Conservation (phyloP, 1,140 invertebrate species). For the Epicauta chinensis region DNA sequence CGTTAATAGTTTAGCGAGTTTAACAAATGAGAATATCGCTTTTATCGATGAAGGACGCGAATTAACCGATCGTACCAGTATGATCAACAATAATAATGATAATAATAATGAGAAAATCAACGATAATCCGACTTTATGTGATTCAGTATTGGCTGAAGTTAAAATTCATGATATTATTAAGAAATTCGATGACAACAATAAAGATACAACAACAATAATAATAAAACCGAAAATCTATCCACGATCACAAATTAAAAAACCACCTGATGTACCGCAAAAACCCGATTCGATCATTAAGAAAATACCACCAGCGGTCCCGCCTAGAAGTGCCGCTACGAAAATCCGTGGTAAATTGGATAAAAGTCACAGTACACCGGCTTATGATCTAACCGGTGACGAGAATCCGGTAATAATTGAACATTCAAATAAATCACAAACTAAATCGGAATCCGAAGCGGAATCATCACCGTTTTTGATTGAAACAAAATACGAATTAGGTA, state of each 20-base stretch:
- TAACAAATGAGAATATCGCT: conserved; percentile 33
- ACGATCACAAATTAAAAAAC: conserved; percentile 28
- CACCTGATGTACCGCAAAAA: conserved; percentile 39
- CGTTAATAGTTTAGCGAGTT: conserved; percentile 36
- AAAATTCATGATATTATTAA: conserved; percentile 40
- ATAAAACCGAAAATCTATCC: conserved; percentile 33
- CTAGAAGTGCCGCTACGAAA: conserved; percentile 35
- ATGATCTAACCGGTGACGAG: conserved; percentile 53
- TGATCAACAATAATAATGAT: conserved; percentile 26
- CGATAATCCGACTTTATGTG: neutral
- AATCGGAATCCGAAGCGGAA: too few relatives aligned
- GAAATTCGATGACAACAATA: conserved; percentile 35
- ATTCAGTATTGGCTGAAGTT: conserved; percentile 34
- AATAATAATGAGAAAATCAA: conserved; percentile 15
- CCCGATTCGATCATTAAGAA: conserved; percentile 28
- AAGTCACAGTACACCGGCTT: conserved; percentile 68
- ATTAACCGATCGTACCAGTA: conserved; percentile 37
- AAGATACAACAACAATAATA: conserved; percentile 1
- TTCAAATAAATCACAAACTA: too few relatives aligned
- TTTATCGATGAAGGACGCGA: conserved; percentile 42
- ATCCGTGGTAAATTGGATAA: conserved; percentile 59
- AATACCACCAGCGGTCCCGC: conserved; percentile 32
- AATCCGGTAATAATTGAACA: conserved; percentile 13
- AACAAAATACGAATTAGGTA: conserved; percentile 34
- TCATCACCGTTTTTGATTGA: conserved; percentile 13